These are phyloP conservation scores for Protophormia terraenovae DNA, from an alignment of 2,888 invertebrate species.

Conservation along the genomic window DNA sequence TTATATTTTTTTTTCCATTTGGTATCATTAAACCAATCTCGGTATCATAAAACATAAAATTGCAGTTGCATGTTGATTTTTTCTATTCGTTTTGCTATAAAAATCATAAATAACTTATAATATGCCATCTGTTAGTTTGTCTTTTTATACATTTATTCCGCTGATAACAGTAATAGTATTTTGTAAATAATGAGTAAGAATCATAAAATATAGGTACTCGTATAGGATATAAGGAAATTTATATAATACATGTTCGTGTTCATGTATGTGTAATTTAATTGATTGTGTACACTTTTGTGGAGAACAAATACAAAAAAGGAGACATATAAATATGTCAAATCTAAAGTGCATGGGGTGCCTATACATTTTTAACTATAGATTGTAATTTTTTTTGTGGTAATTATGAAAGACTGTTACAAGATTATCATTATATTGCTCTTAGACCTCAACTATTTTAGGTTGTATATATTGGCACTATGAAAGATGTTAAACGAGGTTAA, in stretches of 20 bases:
- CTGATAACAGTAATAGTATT: constrained; percentile 2
- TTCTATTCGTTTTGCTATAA: neutral
- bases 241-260: neutral
- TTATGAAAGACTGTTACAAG: too few species aligned
- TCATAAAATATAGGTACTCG: neutral
- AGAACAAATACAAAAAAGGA: neutral
- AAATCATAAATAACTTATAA: constrained; percentile 36
- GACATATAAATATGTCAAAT: constrained; percentile 2
- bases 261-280: neutral
- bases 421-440: too few species aligned
- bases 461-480: too few species aligned
- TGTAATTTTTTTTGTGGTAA: too few species aligned
- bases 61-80: constrained; percentile 19
- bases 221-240: neutral
- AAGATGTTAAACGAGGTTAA: too few species aligned
- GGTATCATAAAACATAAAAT: constrained; percentile 31
- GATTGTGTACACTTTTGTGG: neutral
- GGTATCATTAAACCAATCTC: neutral
- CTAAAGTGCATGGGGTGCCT: neutral
- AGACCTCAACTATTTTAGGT: too few species aligned
- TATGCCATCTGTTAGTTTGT: neutral
- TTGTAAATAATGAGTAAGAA: neutral
- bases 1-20: too few species aligned
- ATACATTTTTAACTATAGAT: too few species aligned
- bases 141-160: neutral